Evolutionary conservation across 1,140 invertebrate species (phyloP), one percentile per base, ranked within the genome.

Genomic region (Drosophila leontia): DNA sequence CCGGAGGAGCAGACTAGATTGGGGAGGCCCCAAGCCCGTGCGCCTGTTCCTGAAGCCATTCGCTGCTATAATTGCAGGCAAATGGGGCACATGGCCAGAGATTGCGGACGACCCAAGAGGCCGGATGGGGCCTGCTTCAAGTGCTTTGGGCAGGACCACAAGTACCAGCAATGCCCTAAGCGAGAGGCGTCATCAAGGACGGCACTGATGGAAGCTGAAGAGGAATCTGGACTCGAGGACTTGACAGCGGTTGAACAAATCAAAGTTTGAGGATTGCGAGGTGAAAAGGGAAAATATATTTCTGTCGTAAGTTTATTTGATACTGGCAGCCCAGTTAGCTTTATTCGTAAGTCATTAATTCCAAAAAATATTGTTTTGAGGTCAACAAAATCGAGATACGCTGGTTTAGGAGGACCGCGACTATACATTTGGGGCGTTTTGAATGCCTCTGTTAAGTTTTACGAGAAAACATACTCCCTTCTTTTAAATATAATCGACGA

Each of bases 61-160:
- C 58, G 44, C 3, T 48, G 44, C 19, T 48, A 61, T 13, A 48
- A 48, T 1, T 60, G 58, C 9, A 7, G 44, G 29, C 32, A 48
- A 26, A 41, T 58, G 19, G 39, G 39, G 9, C 26, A 58, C 15
- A 3, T 44, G 39, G 15, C 37, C 15, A 59, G 23, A 19, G 59
- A 41, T 6, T 51, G 34, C 15, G 17, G 34, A 17, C 59, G 7
- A 50, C 45, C 23, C 7, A 62, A 51, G 23, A 39, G 45, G 13
- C 59, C 59, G 19, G 45, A 50, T 13, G 59, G 59, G 15, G 59
- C 34, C 13, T 62, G 34, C 17, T 62, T 62, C n/a, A 62, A 62
- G 29, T 62, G 34, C 34, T 62, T n/a, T 3, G 11, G 57, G 1
- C 4, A 13, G n/a, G 41, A 45, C 35, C 41, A 59, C 13, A 29